These are phyloP conservation scores for Campylomormyrus tamandua DNA, from an alignment of 2,113 vertebrate genomes.

Conservation along the genomic window DNA sequence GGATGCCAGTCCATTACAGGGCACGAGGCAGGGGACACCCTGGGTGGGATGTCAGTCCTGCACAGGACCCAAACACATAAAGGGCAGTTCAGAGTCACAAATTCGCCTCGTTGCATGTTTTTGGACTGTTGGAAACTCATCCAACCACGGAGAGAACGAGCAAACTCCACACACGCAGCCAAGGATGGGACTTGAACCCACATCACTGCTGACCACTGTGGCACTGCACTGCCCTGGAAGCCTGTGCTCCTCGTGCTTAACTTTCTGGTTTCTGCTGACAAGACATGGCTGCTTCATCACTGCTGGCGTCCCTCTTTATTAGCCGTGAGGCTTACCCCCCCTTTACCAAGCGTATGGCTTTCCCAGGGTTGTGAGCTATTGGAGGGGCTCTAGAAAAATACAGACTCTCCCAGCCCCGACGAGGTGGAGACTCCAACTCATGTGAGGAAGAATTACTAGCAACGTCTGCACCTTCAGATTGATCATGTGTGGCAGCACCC, in stretches of 20 bases:
- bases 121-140: not conserved
- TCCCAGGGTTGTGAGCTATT: not conserved
- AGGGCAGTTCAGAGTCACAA: not conserved
- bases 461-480: not conserved
- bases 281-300: not conserved
- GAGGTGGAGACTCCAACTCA: not conserved
- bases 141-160: not conserved
- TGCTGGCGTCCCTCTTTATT: not conserved
- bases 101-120: not conserved
- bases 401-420: not conserved
- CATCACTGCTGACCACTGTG: not conserved
- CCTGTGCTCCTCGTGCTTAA: not conserved
- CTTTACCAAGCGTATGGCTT: not conserved
- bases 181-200: not conserved
- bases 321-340: not conserved
- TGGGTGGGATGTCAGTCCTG: not conserved
- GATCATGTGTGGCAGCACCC: not conserved
- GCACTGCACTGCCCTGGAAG: not conserved
- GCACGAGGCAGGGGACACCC: not conserved
- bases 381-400: not conserved
- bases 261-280: not conserved
- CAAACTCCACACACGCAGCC: not conserved
- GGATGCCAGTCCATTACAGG: not conserved
- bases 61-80: not conserved
- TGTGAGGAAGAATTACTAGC: not conserved